Conservation (phyloP, 2,113 vertebrate species). For the Cheilinus undulatus region DNA sequence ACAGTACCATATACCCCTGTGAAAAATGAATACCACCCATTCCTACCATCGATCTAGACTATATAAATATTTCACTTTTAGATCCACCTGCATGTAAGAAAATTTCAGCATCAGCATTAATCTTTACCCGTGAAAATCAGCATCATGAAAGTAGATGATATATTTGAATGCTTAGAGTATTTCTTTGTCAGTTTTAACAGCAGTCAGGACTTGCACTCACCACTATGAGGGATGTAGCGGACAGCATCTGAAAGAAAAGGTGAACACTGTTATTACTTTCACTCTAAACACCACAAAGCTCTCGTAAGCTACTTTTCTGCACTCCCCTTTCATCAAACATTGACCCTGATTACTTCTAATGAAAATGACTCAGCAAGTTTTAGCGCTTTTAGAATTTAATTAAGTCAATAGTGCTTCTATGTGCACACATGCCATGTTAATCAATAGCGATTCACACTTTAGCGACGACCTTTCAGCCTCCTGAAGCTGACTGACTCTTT, state of each 20-base stretch:
- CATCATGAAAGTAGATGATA: too few species aligned
- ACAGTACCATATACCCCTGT: too few species aligned
- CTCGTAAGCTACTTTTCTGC: background rate
- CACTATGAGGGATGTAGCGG: conserved; percentile 81
- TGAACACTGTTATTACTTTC: background rate
- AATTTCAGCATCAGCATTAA: too few species aligned
- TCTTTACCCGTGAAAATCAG: too few species aligned
- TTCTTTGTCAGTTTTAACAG: background rate
- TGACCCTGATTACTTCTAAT: background rate
- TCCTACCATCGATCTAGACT: too few species aligned
- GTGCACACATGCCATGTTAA: background rate
- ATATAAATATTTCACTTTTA: too few species aligned
- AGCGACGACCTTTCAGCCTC: background rate
- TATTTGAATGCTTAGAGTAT: too few species aligned
- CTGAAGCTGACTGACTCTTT: background rate
- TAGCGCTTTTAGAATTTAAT: background rate
- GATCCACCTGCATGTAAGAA: too few species aligned
- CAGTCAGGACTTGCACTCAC: conserved; percentile 59
- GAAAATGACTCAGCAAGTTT: conserved; percentile 13
- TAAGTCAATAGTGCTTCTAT: background rate
- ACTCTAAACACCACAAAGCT: background rate
- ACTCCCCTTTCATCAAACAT: background rate
- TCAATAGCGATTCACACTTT: background rate
- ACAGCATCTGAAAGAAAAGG: conserved; percentile 71
- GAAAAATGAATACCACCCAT: too few species aligned